phyloP scores from a whole-genome alignment of 2,797 vertebrate genomes.

The Lophotriccus pileatus region DNA sequence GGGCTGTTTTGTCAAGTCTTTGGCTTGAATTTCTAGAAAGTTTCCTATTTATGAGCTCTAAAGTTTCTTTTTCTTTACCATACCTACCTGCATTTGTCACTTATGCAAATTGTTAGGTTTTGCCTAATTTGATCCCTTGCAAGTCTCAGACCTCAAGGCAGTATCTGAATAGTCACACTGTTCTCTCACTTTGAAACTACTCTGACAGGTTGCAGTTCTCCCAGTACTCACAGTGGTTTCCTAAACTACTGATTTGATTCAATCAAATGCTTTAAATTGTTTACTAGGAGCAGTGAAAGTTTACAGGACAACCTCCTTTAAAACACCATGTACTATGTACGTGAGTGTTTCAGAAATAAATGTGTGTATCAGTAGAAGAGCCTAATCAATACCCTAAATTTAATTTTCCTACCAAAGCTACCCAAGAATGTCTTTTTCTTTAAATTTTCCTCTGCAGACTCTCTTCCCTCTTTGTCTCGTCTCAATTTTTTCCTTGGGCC shows the following conservation, averaged over 20 bases:
- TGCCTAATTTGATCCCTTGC: background rate
- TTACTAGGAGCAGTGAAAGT: background rate
- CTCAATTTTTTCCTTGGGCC: background rate
- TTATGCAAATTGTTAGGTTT: background rate
- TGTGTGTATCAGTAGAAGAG: background rate
- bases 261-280: background rate
- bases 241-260: background rate
- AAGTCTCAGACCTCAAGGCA: background rate
- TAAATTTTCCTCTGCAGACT: background rate
- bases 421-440: background rate
- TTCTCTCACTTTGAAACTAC: background rate
- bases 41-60: background rate
- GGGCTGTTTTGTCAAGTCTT: background rate
- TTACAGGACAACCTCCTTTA: background rate
- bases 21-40: background rate
- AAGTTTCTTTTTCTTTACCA: background rate
- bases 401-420: background rate
- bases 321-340: background rate
- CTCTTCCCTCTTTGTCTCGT: background rate
- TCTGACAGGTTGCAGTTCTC: background rate
- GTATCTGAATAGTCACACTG: background rate
- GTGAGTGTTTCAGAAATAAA: background rate
- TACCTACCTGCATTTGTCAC: background rate
- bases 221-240: background rate
- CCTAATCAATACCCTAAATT: background rate